Evolutionary conservation across 2,888 invertebrate genomes (phyloP).

Genomic region (Thysanoteuthis rhombus): DNA sequence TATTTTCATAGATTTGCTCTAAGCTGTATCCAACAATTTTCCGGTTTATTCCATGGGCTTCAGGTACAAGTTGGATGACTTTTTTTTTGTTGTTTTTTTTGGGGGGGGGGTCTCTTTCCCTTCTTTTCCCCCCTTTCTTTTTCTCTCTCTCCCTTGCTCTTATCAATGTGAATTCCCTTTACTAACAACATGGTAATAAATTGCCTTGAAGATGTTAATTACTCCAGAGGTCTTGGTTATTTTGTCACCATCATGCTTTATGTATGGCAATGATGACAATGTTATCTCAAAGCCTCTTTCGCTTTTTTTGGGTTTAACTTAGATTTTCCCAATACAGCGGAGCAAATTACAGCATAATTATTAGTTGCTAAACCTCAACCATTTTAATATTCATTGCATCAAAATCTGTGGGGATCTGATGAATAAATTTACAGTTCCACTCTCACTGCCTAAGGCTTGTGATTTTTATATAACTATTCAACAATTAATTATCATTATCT

Average conservation of each 20-base stretch:
- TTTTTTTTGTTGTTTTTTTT: background rate
- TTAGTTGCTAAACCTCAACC: background rate
- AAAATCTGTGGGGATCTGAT: background rate
- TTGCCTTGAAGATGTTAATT: background rate
- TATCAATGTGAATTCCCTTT: background rate
- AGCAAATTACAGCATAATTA: background rate
- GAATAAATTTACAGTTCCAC: background rate
- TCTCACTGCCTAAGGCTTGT: background rate
- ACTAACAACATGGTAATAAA: background rate
- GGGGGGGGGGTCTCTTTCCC: no score
- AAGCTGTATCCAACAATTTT: background rate
- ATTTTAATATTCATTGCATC: background rate
- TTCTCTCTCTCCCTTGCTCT: background rate
- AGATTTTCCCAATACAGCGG: background rate
- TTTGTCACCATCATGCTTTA: background rate
- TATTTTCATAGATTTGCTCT: background rate
- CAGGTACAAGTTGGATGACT: background rate
- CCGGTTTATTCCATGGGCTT: background rate
- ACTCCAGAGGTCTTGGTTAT: background rate
- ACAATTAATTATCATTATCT: background rate
- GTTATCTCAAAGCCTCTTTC: background rate
- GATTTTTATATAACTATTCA: background rate
- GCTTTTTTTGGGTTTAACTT: no score
- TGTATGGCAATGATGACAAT: background rate
- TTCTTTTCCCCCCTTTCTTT: no score